Conservation (phyloP, 2,797 vertebrate species). For the Nasua narica region DNA sequence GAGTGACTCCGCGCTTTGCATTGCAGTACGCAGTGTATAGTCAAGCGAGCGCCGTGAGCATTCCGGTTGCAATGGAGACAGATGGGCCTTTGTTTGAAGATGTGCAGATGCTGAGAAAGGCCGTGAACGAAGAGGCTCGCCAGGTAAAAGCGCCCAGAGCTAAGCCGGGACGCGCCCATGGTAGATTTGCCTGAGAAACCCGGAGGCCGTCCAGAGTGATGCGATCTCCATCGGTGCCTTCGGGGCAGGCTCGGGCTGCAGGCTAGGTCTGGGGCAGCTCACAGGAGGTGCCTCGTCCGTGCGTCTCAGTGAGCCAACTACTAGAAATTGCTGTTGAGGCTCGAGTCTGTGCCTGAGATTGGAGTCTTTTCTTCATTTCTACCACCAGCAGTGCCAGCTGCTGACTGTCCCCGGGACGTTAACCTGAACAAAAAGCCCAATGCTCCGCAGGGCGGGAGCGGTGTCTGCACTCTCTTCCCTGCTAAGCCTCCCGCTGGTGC, state of each 20-base stretch:
- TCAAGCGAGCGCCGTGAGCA: constrained; percentile 91
- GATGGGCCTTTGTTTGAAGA: constrained; percentile 97
- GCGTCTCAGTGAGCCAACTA: not conserved
- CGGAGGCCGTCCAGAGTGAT: rapidly evolving
- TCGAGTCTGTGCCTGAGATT: not conserved
- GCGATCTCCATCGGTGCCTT: rapidly evolving
- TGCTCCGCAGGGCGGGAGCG: not conserved
- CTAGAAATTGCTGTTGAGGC: not conserved
- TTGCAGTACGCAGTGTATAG: constrained; percentile 92
- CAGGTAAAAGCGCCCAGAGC: constrained; percentile 88
- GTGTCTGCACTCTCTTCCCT: rapidly evolving
- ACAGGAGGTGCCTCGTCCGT: rapidly evolving
- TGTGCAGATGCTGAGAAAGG: constrained; percentile 96
- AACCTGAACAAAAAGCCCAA: not conserved
- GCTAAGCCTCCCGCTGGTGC: not conserved
- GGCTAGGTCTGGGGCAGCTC: not conserved
- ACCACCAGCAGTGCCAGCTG: not conserved
- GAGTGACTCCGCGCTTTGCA: constrained; percentile 81
- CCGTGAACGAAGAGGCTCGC: constrained; percentile 92
- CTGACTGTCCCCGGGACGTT: not conserved
- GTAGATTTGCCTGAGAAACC: not conserved
- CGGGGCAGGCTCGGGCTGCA: not conserved
- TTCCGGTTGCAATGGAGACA: constrained; percentile 97
- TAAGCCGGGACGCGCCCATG: not conserved
- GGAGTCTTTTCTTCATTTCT: not conserved